Percentiles rank a stretch among this genome's conserved stretches.
Evolutionary conservation across 1,140 invertebrate genomes (phyloP).

Genomic region (Caenorhabditis tropicalis): DNA sequence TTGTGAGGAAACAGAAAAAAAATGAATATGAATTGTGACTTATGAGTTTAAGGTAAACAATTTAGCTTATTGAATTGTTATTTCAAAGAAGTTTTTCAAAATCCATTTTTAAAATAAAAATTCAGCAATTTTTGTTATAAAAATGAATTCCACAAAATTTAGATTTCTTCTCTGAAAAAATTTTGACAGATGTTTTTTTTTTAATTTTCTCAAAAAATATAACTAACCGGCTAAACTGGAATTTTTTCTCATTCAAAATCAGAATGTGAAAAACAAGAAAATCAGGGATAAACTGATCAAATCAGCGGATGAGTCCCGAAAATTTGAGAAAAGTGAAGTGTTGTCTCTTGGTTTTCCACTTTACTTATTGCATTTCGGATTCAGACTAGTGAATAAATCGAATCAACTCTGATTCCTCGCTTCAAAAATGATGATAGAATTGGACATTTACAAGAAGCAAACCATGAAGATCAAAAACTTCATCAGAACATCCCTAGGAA

Average conservation of each 20-base stretch:
- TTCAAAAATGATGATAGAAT: slow-evolving; percentile 31
- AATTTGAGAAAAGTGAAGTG: not conserved
- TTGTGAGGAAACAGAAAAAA: not conserved
- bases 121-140: no score
- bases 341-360: not conserved
- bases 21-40: no score
- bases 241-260: not conserved
- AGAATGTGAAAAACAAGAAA: not conserved
- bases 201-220: not conserved
- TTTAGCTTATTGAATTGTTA: no score
- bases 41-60: no score
- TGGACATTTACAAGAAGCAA: not conserved
- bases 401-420: slow-evolving; percentile 21
- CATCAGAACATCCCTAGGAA: not conserved
- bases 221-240: not conserved
- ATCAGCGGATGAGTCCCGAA: not conserved
- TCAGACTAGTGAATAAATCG: not conserved
- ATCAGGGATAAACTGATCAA: not conserved
- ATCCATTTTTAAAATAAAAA: no score
- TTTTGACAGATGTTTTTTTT: not conserved
- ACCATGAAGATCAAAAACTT: not conserved
- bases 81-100: no score
- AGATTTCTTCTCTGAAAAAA: no score
- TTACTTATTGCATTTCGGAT: not conserved
- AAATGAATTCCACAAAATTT: no score